Percentiles rank a stretch among this genome's conserved stretches.
phyloP scores from a whole-genome alignment of 1,140 invertebrate genomes.

The Sycobia sp. region DNA sequence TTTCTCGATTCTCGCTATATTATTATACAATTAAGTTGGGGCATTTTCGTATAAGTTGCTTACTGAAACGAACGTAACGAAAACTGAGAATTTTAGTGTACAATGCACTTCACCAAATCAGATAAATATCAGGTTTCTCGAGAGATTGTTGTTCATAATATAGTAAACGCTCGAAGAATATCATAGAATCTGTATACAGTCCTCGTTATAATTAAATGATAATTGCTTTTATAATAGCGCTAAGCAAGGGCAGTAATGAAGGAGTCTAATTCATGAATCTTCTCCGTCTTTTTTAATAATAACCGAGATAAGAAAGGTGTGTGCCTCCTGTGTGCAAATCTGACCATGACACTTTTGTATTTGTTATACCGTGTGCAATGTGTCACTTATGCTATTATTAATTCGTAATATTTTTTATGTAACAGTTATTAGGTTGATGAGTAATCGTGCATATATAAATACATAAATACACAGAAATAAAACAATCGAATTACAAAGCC shows the following conservation, averaged over 20 bases:
- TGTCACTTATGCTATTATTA: slow-evolving; percentile 19
- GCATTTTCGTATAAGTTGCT: no score
- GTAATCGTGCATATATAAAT: neutral
- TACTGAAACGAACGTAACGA: no score
- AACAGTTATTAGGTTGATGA: slow-evolving; percentile 5
- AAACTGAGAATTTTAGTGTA: no score
- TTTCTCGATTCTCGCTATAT: no score
- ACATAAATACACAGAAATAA: slow-evolving; percentile 1
- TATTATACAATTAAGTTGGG: no score
- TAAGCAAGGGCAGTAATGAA: slow-evolving; percentile 35
- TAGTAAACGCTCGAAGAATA: slow-evolving; percentile 11
- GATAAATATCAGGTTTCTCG: slow-evolving; percentile 21
- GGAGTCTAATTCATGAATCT: slow-evolving; percentile 4
- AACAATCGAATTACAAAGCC: slow-evolving; percentile 9
- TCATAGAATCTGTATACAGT: neutral
- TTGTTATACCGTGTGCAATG: slow-evolving; percentile 22
- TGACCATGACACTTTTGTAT: slow-evolving; percentile 31
- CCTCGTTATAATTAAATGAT: slow-evolving; percentile 32
- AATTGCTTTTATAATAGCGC: slow-evolving; percentile 30
- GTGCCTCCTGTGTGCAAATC: no score
- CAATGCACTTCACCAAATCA: no score
- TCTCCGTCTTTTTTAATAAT: slow-evolving; percentile 22
- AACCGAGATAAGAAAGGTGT: slow-evolving; percentile 22
- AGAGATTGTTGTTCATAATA: slow-evolving; percentile 29
- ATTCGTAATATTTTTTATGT: slow-evolving; percentile 19